A percentile compares a stretch with the other conserved stretches of the same genome.
phyloP scores from a whole-genome alignment of 2,797 vertebrate species.

The Xyrichtys novacula region DNA sequence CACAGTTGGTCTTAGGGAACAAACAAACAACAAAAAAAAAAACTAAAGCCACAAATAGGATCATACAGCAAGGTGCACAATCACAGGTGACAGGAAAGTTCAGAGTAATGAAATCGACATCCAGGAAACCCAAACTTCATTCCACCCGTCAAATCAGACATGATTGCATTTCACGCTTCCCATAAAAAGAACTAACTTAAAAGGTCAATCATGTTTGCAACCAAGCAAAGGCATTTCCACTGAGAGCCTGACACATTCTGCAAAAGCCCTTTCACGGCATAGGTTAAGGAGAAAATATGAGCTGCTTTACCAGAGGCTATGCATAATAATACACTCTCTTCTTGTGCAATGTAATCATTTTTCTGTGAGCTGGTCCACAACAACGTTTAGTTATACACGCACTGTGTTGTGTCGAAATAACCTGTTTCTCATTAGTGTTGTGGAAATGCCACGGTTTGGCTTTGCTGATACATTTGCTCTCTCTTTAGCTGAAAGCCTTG shows the following conservation, averaged over 20 bases:
- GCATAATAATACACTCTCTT: constrained; percentile 55
- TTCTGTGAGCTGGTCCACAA: constrained; percentile 44
- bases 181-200: constrained; percentile 38
- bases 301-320: constrained; percentile 60
- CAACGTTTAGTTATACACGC: constrained; percentile 49
- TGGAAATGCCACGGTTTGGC: constrained; percentile 62
- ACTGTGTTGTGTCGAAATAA: constrained; percentile 63
- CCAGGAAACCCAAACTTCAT: constrained; percentile 43
- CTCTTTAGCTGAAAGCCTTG: constrained; percentile 49
- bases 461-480: constrained; percentile 51
- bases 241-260: constrained; percentile 14
- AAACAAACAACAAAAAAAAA: not conserved
- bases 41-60: constrained; percentile 9
- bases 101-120: constrained; percentile 20
- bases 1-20: constrained; percentile 2
- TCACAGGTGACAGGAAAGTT: constrained; percentile 26
- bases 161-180: constrained; percentile 61
- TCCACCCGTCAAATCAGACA: constrained; percentile 53
- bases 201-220: constrained; percentile 69
- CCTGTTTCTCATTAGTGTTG: constrained; percentile 75
- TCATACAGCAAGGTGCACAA: not conserved
- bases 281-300: constrained; percentile 54
- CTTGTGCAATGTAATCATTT: constrained; percentile 67
- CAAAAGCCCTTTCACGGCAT: constrained; percentile 22
- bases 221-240: constrained; percentile 28